phyloP scores from a whole-genome alignment of 2,888 invertebrate species.

The Stegophylla sp. region DNA sequence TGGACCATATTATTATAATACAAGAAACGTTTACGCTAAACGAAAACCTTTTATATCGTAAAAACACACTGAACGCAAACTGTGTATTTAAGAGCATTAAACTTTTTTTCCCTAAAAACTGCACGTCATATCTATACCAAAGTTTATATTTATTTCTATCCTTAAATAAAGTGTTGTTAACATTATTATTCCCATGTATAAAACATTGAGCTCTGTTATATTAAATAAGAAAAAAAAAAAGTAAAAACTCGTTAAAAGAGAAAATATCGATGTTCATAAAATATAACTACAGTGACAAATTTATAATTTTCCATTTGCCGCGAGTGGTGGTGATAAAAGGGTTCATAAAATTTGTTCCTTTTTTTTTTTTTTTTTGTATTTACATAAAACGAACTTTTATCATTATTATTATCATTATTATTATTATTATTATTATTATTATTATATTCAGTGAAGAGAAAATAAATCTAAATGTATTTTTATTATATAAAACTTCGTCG shows the following conservation, averaged over 20 bases:
- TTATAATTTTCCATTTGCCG: not conserved
- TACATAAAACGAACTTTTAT: not conserved
- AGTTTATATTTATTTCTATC: too few species aligned
- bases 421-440: too few species aligned
- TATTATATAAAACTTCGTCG: not conserved
- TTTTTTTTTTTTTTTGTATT: not conserved
- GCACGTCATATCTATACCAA: too few species aligned
- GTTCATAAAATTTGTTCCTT: not conserved
- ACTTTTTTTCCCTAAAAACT: not conserved
- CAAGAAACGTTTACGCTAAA: too few species aligned
- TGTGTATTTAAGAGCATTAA: not conserved
- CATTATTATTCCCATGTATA: not conserved
- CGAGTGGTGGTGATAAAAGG: not conserved
- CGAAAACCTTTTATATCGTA: slow-evolving; percentile 2
- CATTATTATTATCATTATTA: too few species aligned
- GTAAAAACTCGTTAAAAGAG: not conserved
- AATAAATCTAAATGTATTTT: not conserved
- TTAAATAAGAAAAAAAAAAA: not conserved
- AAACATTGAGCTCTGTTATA: not conserved
- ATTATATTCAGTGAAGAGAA: not conserved
- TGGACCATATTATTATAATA: too few species aligned
- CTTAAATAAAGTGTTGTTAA: not conserved
- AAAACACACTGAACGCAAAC: not conserved
- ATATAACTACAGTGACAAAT: not conserved
- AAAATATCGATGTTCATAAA: not conserved